These are phyloP conservation scores for Pimephales promelas DNA, from an alignment of 2,113 vertebrate species.

Conservation along the genomic window DNA sequence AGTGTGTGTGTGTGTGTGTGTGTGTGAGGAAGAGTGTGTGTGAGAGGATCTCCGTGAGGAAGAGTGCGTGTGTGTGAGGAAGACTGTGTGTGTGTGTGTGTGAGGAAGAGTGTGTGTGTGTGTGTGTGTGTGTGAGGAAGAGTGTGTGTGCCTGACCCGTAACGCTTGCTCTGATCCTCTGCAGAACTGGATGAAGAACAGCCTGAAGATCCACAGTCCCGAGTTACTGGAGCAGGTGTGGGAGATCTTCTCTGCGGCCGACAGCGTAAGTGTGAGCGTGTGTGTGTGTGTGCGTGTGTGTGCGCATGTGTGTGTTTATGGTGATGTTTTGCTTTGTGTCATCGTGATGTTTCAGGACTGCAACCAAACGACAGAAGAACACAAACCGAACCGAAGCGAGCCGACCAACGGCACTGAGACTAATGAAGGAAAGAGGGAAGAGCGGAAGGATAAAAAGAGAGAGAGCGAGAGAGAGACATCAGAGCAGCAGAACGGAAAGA, in stretches of 20 bases:
- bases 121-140: background rate
- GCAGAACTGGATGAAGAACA: constrained; percentile 98
- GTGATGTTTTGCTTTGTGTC: background rate
- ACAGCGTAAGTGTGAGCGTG: no score
- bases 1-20: no score
- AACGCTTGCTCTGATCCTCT: background rate
- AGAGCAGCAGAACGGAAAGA: constrained; percentile 57
- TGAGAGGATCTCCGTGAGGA: no score
- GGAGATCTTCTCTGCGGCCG: no score
- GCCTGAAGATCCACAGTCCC: constrained; percentile 81
- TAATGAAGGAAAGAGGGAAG: constrained; percentile 39
- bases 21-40: no score
- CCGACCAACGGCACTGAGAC: background rate
- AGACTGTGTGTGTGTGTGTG: no score
- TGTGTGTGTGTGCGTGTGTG: no score
- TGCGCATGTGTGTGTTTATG: no score
- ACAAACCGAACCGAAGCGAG: background rate
- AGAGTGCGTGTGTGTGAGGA: no score
- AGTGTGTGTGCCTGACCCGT: background rate
- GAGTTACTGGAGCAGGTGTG: constrained; percentile 71
- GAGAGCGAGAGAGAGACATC: constrained; percentile 62
- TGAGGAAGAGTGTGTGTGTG: no score
- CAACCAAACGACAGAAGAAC: background rate
- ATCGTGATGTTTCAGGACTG: background rate
- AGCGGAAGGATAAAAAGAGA: constrained; percentile 75